Percentiles rank a stretch among this genome's conserved stretches.
These are phyloP conservation scores for Maccullochella peelii DNA, from an alignment of 2,113 vertebrate genomes.

Conservation along the genomic window DNA sequence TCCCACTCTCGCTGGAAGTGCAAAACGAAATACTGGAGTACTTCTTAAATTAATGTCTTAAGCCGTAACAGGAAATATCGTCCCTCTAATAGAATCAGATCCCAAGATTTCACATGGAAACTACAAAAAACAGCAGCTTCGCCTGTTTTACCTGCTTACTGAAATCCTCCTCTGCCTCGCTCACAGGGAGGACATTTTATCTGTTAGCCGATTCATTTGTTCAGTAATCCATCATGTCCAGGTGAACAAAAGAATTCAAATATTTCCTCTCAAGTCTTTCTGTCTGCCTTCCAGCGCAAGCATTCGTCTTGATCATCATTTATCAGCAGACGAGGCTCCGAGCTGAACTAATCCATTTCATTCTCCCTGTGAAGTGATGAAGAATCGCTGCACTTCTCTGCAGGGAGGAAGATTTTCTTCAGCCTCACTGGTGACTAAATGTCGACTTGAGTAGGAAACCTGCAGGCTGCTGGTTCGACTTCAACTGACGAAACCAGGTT, in stretches of 20 bases:
- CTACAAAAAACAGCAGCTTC: not conserved
- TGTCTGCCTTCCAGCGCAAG: not conserved
- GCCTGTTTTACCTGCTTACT: too few species aligned
- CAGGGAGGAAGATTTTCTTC: not conserved
- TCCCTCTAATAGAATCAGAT: too few species aligned
- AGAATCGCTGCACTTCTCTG: not conserved
- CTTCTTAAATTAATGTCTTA: not conserved
- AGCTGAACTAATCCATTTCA: not conserved
- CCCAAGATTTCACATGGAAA: too few species aligned
- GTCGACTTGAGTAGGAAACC: not conserved
- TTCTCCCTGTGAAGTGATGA: not conserved
- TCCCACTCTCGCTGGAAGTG: too few species aligned
- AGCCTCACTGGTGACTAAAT: too few species aligned
- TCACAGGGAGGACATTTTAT: slow-evolving; percentile 3
- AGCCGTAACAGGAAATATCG: not conserved
- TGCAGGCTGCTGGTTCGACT: not conserved
- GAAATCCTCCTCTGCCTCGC: too few species aligned
- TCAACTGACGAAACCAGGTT: not conserved
- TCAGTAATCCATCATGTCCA: slow-evolving; percentile 24
- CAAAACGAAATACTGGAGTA: too few species aligned
- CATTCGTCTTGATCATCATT: slow-evolving; percentile 2
- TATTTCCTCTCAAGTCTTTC: slow-evolving; percentile 11
- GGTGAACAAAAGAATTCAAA: not conserved
- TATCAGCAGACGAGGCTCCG: not conserved
- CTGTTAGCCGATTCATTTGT: slow-evolving; percentile 6